Evolutionary conservation across 2,888 invertebrate genomes (phyloP).

Genomic region (Elgonia sp.): DNA sequence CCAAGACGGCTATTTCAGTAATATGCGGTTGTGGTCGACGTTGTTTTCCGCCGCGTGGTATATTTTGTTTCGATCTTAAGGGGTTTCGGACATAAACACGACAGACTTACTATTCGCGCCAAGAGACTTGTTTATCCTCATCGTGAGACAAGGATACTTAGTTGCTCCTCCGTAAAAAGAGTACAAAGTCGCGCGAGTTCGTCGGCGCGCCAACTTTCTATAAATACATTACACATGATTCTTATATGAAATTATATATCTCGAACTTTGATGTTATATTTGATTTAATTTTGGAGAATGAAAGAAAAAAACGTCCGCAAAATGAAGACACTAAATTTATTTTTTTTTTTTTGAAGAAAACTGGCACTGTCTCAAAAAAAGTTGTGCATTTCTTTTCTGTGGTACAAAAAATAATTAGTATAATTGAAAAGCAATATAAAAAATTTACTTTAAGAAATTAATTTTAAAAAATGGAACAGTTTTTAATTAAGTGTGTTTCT

Average conservation of each 20-base stretch:
- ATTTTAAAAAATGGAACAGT: too few relatives aligned
- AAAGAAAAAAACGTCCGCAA: neutral
- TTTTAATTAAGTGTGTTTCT: too few relatives aligned
- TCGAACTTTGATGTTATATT: slow-evolving; percentile 59
- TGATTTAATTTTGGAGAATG: slow-evolving; percentile 18
- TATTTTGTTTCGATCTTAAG: slow-evolving; percentile 58
- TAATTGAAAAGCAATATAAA: too few relatives aligned
- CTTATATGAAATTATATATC: slow-evolving; percentile 66
- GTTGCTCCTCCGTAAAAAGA: slow-evolving; percentile 53
- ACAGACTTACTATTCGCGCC: slow-evolving; percentile 12
- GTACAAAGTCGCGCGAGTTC: slow-evolving; percentile 26
- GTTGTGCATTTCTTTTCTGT: too few relatives aligned
- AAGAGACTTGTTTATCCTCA: slow-evolving; percentile 56
- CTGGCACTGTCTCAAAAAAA: too few relatives aligned
- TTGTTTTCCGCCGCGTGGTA: slow-evolving; percentile 37
- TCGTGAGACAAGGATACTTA: slow-evolving; percentile 57
- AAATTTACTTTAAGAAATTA: too few relatives aligned
- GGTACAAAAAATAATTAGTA: too few relatives aligned
- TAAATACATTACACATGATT: slow-evolving; percentile 64
- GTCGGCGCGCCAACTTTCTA: slow-evolving; percentile 66
- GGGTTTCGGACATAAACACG: slow-evolving; percentile 45
- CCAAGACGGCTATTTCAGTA: slow-evolving; percentile 60
- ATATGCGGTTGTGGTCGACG: slow-evolving; percentile 53
- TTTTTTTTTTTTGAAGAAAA: too few relatives aligned
- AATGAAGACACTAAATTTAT: neutral